These are phyloP conservation scores for Electrona antarctica DNA, from an alignment of 2,113 vertebrate species.

Conservation along the genomic window DNA sequence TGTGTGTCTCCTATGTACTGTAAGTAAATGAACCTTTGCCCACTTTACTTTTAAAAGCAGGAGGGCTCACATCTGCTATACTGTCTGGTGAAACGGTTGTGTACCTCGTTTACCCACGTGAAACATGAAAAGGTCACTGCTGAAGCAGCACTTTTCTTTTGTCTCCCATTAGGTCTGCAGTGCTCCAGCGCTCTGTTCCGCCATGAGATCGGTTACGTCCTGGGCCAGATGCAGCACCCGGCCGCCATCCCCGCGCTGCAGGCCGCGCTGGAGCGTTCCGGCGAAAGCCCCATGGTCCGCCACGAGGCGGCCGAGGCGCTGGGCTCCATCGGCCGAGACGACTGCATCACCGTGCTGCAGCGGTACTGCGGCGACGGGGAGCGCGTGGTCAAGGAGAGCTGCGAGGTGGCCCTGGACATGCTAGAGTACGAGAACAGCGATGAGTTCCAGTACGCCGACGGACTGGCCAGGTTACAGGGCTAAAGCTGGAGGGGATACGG, in stretches of 20 bases:
- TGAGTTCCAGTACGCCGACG: conserved; percentile 91
- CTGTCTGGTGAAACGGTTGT: too few relatives aligned
- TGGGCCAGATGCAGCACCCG: conserved; percentile 93
- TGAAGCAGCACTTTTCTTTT: too few relatives aligned
- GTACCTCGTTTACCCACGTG: too few relatives aligned
- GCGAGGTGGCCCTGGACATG: conserved; percentile 94
- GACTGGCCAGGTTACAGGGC: conserved; percentile 73
- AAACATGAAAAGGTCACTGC: too few relatives aligned
- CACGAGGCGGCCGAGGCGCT: conserved; percentile 95
- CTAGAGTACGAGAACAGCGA: conserved; percentile 81
- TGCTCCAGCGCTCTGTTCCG: conserved; percentile 90
- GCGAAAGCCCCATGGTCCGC: conserved; percentile 92
- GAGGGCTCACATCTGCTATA: too few relatives aligned
- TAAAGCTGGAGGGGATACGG: conserved; percentile 11
- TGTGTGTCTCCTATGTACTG: too few relatives aligned
- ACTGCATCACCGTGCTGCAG: conserved; percentile 84
- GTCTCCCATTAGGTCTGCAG: conserved; percentile 76
- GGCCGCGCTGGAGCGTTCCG: conserved; percentile 59
- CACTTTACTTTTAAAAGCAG: too few relatives aligned
- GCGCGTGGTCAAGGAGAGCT: conserved; percentile 93
- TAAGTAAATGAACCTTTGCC: too few relatives aligned
- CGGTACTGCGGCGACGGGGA: conserved; percentile 78
- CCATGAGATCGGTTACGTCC: conserved; percentile 92
- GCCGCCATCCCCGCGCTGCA: conserved; percentile 83
- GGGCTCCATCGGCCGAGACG: conserved; percentile 87